Evolutionary conservation across 1,140 invertebrate genomes (phyloP).

Genomic region (Drosophila bifasciata): DNA sequence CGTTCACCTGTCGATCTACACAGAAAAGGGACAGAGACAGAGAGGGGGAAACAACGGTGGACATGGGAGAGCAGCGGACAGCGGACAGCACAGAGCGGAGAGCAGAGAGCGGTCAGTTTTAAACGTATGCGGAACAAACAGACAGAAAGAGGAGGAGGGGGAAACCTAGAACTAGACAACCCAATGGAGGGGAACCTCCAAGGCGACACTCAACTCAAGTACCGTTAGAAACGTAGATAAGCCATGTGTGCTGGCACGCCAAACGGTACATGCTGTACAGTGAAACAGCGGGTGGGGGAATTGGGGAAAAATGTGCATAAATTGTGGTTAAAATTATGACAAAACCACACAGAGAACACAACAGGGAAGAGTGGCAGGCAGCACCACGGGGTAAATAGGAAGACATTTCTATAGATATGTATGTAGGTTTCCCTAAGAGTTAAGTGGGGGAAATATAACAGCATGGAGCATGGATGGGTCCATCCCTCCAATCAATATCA

Average conservation of each 20-base stretch:
- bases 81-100: no score
- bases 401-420: no score
- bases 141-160: slow-evolving; percentile 3
- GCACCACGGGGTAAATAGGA: slow-evolving; percentile 4
- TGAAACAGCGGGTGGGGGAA: slow-evolving; percentile 3
- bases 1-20: slow-evolving; percentile 51
- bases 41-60: no score
- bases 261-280: slow-evolving; percentile 41
- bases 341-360: slow-evolving; percentile 27
- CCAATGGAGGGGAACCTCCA: no score
- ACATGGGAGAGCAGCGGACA: no score
- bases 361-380: slow-evolving; percentile 1
- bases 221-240: slow-evolving; percentile 74
- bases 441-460: slow-evolving; percentile 1
- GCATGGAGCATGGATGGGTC: slow-evolving; percentile 4
- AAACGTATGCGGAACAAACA: slow-evolving; percentile 64
- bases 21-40: neutral
- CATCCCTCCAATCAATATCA: slow-evolving; percentile 47
- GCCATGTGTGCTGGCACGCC: slow-evolving; percentile 21
- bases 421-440: slow-evolving; percentile 15
- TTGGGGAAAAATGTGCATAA: slow-evolving; percentile 68
- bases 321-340: slow-evolving; percentile 65
- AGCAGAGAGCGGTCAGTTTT: slow-evolving; percentile 10
- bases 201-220: slow-evolving; percentile 7
- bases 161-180: neutral